Base-by-base conservation (phyloP, 1,140 invertebrate genomes). In the Drosophila seguyi region DNA sequence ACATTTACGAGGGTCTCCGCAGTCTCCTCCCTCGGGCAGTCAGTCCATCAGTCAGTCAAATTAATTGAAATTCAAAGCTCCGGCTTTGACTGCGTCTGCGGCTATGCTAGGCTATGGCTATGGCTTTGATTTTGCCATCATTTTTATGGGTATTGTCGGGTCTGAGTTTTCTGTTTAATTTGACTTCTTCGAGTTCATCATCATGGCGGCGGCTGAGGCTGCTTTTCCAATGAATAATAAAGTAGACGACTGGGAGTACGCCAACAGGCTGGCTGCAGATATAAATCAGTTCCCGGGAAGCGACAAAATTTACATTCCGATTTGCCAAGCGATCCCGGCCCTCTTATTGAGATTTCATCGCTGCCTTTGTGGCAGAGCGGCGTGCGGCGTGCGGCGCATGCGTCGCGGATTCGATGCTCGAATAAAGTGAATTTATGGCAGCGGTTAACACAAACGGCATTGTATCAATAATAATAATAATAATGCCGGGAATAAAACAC, bases 281-380 rank as follows among this genome's bases (percentile, higher is more conserved):
- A 87, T 87, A 87, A 87, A 87, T 88, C 84, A 87, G 88, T 87
- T 87, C 84, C 84, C 71, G 85, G 62, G 84, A 87, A 87, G 84
- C 84, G 84, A 87, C 84, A 87, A 87, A 87, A 87, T 87, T 87
- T 87, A 87, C 84, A 87, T 87, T 79, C 81, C 85, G 75, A 68
- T 81, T 85, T 74, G 69, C 68, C 68, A 58, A 16, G 52, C 42
- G 75, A 81, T 86, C 75, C 67, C 63, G 31, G 57, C 63, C 53
- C 56, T 76, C 66, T 88, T 86, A 86, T 86, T 86, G 83, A 87
- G 83, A 87, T 87, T 87, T 87, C 83, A 87, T 87, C 83, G 83
- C 59, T 72, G 84, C 72, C 87, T 88, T 88, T 82, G 84, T 86
- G 75, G 57, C 67, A n/a, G n/a, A 56, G 72, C 71, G 47, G 65